These are phyloP conservation scores for Brachypteracias leptosomus DNA, from an alignment of 2,113 vertebrate genomes.

Conservation along the genomic window DNA sequence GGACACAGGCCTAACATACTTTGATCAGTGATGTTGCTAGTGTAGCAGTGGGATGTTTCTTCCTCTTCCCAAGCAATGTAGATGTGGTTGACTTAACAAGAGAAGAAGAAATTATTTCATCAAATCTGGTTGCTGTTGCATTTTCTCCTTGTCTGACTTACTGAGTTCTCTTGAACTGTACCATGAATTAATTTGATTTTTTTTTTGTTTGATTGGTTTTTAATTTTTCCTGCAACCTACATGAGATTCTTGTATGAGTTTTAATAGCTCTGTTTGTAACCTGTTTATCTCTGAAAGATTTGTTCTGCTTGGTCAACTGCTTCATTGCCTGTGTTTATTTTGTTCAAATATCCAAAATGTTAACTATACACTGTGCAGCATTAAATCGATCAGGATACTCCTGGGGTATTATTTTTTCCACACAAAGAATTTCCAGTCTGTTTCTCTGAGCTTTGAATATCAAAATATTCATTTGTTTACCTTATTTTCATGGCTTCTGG, in stretches of 20 bases:
- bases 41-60: not conserved
- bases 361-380: not conserved
- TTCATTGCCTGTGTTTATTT: not conserved
- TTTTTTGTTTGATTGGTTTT: not conserved
- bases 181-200: not conserved
- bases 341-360: not conserved
- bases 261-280: not conserved
- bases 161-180: not conserved
- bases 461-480: not conserved
- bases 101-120: not conserved
- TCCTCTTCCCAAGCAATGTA: not conserved
- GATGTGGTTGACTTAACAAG: not conserved
- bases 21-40: not conserved
- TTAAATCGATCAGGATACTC: not conserved
- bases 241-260: not conserved
- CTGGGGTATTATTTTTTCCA: not conserved
- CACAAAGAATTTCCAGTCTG: not conserved
- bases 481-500: not conserved
- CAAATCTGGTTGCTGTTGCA: not conserved
- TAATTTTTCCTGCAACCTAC: not conserved
- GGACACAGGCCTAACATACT: rapidly evolving
- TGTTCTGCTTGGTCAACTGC: not conserved
- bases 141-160: not conserved
- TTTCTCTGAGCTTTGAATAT: not conserved
- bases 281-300: not conserved